Conservation (phyloP, 1,140 invertebrate species). For the Tenebrio molitor region DNA sequence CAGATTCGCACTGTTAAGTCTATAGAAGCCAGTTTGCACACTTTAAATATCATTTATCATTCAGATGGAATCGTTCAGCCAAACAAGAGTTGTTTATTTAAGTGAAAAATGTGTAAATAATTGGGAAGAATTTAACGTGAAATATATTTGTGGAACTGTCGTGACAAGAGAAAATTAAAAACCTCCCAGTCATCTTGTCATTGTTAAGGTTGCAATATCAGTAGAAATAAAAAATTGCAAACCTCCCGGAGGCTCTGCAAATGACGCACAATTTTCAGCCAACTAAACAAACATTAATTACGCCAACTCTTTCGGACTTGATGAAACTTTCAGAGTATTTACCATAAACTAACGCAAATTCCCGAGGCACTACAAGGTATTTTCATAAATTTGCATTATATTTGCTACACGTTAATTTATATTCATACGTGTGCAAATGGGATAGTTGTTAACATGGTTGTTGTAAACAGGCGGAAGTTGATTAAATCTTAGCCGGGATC, state of each 20-base stretch:
- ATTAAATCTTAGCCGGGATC: slow-evolving; percentile 38
- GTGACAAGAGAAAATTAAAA: too few relatives aligned
- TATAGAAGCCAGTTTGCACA: too few relatives aligned
- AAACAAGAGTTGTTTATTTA: too few relatives aligned
- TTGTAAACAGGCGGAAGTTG: slow-evolving; percentile 30
- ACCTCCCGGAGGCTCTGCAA: background rate
- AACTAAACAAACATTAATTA: slow-evolving; percentile 33
- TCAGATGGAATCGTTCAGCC: too few relatives aligned
- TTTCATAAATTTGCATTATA: slow-evolving; percentile 46
- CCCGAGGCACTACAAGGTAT: slow-evolving; percentile 30
- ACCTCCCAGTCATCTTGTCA: too few relatives aligned
- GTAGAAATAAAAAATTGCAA: too few relatives aligned
- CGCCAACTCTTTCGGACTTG: slow-evolving; percentile 21
- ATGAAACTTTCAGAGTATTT: slow-evolving; percentile 37
- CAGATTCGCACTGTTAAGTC: too few relatives aligned
- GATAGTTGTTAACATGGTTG: slow-evolving; percentile 33
- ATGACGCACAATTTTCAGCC: background rate
- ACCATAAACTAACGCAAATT: slow-evolving; percentile 34
- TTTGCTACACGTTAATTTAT: slow-evolving; percentile 42
- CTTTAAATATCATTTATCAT: too few relatives aligned
- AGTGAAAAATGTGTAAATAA: too few relatives aligned
- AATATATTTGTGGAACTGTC: too few relatives aligned
- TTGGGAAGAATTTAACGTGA: too few relatives aligned
- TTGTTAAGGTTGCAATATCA: too few relatives aligned
- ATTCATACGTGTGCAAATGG: slow-evolving; percentile 40